Base-by-base conservation (phyloP, 2,113 vertebrate genomes). In the Galbula dea region DNA sequence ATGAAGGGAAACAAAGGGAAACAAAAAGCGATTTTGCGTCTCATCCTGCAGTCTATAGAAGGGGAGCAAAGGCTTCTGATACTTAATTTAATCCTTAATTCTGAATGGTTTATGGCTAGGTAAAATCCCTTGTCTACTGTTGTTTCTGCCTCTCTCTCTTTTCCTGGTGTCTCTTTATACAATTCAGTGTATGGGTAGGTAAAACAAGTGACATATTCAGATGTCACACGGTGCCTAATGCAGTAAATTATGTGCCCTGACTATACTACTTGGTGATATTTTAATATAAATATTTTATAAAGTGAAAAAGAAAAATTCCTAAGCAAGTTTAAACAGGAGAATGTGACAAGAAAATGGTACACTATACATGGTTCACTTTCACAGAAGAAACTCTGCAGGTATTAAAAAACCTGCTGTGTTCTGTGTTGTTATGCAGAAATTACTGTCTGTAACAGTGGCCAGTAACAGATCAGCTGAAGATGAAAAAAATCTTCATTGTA, bases 361-460 rank as follows among this genome's bases (percentile, higher is more conserved):
- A 8, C 26, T 75, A 6, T n/a, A 11, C 54, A 43, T 13, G 55
- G 21, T 78, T 90, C 30, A 7, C 30, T 51, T 84, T 80, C 62
- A 68, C 30, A n/a, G 54, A 52, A 87, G n/a, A 58, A 77, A 66
- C 89, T 78, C 52, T 75, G 30, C 24, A 71, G 52, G 27, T 43
- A 51, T 89, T 71, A 86, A 90, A 62, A 80, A 41, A 86, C 63
- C 11, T 88, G 11, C 61, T 81, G 17, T 73, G 57, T 82, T 74
- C 16, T 61, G 3, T 59, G 16, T 71, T 23, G 5, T 4, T 34
- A n/a, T 63, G 30, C 30, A 51, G 65, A 90, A 90, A 57, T 89
- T 41, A 15, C 11, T 43, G 62, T 83, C 30, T 45, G n/a, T 58
- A 48, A 49, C 23, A 12, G 30, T 30, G 20, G 52, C 71, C 57